Percentiles rank a stretch among this genome's conserved stretches.
Conservation (phyloP, 2,113 vertebrate genomes). For the Cisticola juncidis region DNA sequence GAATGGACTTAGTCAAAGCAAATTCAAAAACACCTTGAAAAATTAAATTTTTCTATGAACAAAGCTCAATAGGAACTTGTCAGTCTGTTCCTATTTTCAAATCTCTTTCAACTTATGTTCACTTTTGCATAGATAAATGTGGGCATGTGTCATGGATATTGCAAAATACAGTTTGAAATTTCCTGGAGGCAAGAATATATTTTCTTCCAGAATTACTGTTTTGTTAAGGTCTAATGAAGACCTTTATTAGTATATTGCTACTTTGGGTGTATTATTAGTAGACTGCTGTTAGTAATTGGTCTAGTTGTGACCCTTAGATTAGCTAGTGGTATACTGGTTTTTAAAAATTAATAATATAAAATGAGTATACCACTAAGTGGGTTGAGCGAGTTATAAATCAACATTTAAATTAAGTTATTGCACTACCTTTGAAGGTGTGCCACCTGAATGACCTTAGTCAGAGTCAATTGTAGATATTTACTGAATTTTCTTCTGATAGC, state of each 20-base stretch:
- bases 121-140: neutral
- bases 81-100: neutral
- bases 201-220: constrained; percentile 1
- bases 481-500: neutral
- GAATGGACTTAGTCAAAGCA: neutral
- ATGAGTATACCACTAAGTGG: neutral
- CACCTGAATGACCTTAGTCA: neutral
- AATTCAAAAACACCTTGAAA: neutral
- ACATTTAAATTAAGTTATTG: neutral
- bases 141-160: neutral
- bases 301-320: neutral
- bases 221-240: neutral
- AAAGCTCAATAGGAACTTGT: neutral
- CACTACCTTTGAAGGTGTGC: neutral
- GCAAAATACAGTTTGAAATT: neutral
- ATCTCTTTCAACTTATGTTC: neutral
- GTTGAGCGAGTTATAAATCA: neutral
- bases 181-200: neutral
- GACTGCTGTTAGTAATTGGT: neutral
- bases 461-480: neutral
- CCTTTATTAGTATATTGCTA: neutral
- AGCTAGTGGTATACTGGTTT: neutral
- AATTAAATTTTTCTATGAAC: neutral
- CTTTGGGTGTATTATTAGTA: neutral
- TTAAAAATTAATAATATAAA: neutral